phyloP scores from a whole-genome alignment of 2,797 vertebrate genomes.

The Xiphophorus birchmanni region DNA sequence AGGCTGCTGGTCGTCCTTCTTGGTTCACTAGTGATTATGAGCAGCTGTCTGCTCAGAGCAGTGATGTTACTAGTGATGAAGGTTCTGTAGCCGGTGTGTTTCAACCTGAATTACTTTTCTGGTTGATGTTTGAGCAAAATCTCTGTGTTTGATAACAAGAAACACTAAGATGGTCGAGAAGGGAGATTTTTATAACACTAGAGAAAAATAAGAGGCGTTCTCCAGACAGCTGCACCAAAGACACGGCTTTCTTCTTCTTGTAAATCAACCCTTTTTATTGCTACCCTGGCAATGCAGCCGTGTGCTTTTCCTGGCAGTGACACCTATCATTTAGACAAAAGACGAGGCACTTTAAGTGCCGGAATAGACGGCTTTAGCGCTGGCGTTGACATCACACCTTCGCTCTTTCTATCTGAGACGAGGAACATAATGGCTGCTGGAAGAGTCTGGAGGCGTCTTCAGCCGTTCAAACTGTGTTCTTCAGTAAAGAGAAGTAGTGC shows the following conservation, averaged over 20 bases:
- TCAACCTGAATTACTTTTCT: background rate
- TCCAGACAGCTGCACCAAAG: background rate
- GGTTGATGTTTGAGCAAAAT: background rate
- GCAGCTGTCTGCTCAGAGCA: background rate
- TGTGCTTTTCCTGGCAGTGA: background rate
- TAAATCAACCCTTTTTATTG: background rate
- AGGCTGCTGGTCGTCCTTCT: background rate
- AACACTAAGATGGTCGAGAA: background rate
- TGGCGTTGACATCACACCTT: background rate
- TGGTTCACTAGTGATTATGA: background rate
- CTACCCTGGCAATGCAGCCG: background rate
- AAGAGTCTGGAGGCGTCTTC: background rate
- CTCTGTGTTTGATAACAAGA: background rate
- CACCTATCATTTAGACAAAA: slow-evolving; percentile 3
- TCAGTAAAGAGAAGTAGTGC: background rate
- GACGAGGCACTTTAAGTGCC: background rate
- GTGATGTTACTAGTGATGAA: background rate
- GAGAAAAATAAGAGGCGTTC: background rate
- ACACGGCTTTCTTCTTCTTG: background rate
- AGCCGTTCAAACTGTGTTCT: background rate
- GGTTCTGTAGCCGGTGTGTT: background rate
- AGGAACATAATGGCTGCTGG: background rate
- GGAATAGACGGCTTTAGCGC: background rate
- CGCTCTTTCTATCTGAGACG: background rate
- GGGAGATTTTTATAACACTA: background rate